Conservation (phyloP, 2,797 vertebrate genomes). For the Thripadectes ignobilis region DNA sequence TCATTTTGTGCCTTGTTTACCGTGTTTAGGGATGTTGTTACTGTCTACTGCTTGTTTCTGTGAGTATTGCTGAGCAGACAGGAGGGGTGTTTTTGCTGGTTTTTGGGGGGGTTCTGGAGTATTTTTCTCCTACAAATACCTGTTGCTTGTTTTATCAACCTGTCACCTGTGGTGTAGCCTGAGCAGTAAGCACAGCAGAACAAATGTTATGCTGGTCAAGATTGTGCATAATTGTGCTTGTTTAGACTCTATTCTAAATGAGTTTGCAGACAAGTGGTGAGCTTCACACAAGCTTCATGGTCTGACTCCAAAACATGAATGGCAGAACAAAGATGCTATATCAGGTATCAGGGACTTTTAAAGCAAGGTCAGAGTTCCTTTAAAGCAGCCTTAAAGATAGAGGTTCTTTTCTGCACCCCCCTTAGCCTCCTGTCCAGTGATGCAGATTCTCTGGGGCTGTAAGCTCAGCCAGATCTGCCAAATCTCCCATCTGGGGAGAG, state of each 20-base stretch:
- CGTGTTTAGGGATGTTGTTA: neutral
- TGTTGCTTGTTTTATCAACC: neutral
- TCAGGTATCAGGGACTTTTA: neutral
- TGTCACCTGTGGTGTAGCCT: neutral
- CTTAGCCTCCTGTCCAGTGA: fast-evolving
- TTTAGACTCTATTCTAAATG: neutral
- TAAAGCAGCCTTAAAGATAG: neutral
- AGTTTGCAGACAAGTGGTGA: neutral
- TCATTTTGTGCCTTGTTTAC: neutral
- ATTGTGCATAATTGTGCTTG: neutral
- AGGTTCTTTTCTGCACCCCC: neutral
- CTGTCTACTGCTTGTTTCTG: neutral
- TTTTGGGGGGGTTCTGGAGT: neutral
- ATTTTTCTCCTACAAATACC: neutral
- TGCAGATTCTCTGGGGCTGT: neutral
- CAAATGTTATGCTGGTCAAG: neutral
- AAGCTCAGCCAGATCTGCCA: neutral
- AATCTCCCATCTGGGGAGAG: neutral
- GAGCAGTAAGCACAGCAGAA: neutral
- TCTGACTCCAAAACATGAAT: neutral
- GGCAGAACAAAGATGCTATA: neutral
- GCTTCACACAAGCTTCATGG: neutral
- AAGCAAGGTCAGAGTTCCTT: neutral
- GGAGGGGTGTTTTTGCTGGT: neutral
- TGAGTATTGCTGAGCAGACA: neutral